Base-by-base conservation (phyloP, 1,140 invertebrate genomes). In the Pogonomyrmex barbatus region DNA sequence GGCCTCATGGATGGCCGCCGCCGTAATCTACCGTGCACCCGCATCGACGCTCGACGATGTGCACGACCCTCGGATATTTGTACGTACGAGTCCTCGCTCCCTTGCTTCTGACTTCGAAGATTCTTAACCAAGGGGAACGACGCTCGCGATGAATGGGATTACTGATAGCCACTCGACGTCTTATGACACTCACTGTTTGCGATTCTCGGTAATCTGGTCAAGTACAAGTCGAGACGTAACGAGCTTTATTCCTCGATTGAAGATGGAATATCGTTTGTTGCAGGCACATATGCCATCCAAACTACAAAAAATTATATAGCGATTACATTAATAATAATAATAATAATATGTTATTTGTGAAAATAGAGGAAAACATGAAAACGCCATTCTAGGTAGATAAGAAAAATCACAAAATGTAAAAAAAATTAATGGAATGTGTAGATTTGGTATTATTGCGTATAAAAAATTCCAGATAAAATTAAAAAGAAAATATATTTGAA, bases 71-170 rank as follows among this genome's bases (percentile, higher is more conserved):
- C 17, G 42, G 60, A 79, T 68, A 88, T 79, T 75, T 63, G 87
- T 77, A 77, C 86, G 67, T 62, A 45, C 52, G 42, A 50, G 65
- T 33, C 45, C 58, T 5, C 30, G 42, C 14, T 17, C n/a, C 12
- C n/a, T 58, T 47, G 60, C 60, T 70, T 4, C 39, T 52, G 67
- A 36, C 73, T 81, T 73, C 39, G 87, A 24, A 50, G 65, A 63
- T 54, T 85, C 54, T 77, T 83, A 87, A 58, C 76, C 50, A 42
- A 50, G 68, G 17, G 33, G 47, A 50, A 65, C 67, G 36, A 78
- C 36, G 33, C 33, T 52, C 36, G 50, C 75, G 52, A 87, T 83
- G 86, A 86, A 89, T 82, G 54, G 42, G 60, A 68, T 60, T 52
- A 67, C 60, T 75, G 79, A 78, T 63, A 88, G 73, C 67, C 73